Evolutionary conservation across 2,797 vertebrate species (phyloP).

Genomic region (Mus caroli): DNA sequence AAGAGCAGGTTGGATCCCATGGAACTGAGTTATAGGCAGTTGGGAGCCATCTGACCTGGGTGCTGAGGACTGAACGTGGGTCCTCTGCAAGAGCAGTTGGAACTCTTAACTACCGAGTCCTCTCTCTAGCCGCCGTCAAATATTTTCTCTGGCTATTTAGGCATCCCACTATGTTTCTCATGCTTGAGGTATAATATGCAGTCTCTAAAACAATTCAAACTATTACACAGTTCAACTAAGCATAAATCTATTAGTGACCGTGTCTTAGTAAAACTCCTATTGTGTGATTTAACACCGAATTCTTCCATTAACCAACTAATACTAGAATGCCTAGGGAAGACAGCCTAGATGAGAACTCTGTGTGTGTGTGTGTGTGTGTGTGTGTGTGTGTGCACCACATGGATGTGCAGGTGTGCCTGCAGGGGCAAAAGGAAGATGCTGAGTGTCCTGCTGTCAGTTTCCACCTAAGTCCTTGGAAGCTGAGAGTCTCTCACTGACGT

Average conservation of each 20-base stretch:
- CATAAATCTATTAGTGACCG: not conserved
- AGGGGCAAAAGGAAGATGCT: not conserved
- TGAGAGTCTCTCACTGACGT: not conserved
- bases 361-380: no score
- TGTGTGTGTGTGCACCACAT: not conserved
- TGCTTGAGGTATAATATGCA: not conserved
- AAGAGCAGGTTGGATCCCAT: not conserved
- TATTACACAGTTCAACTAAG: not conserved
- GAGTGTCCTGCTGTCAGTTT: not conserved
- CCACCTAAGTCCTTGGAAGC: not conserved
- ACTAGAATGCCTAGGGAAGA: conserved; percentile 8
- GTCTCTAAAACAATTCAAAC: conserved; percentile 47
- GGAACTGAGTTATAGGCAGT: not conserved
- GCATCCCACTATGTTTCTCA: not conserved
- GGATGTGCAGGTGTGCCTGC: not conserved
- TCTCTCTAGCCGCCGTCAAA: not conserved
- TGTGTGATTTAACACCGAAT: conserved; percentile 12
- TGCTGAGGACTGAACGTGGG: not conserved
- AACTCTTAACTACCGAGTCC: not conserved
- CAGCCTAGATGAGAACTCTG: not conserved
- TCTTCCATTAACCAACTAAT: not conserved
- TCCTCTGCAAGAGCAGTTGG: not conserved
- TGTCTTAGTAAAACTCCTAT: conserved; percentile 43
- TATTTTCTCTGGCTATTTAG: conserved; percentile 41
- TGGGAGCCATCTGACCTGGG: not conserved